Percentiles rank a stretch among this genome's conserved stretches.
Evolutionary conservation across 2,797 vertebrate species (phyloP).

Genomic region (Synaphobranchus kaupii): DNA sequence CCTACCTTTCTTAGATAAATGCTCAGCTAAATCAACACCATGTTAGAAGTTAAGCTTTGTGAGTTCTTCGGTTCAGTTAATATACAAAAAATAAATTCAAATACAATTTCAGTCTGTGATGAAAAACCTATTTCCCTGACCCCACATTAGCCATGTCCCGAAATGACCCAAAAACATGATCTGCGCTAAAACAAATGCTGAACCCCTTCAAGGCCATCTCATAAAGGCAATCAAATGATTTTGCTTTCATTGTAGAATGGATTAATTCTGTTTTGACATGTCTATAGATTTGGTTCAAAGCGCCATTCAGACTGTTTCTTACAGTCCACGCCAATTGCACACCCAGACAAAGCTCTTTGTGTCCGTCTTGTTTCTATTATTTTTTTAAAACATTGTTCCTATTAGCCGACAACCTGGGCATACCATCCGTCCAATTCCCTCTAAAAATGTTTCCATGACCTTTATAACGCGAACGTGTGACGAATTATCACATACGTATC

Average conservation of each 20-base stretch:
- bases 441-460: neutral
- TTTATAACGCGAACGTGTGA: neutral
- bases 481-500: neutral
- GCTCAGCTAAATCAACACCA: too few relatives aligned
- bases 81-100: too few relatives aligned
- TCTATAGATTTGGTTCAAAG: neutral
- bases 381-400: neutral
- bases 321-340: neutral
- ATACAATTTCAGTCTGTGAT: too few relatives aligned
- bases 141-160: too few relatives aligned
- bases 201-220: too few relatives aligned
- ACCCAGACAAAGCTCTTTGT: neutral
- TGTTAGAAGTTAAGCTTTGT: too few relatives aligned
- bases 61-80: too few relatives aligned
- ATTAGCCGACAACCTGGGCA: neutral
- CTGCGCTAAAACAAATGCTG: too few relatives aligned
- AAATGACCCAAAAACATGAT: too few relatives aligned
- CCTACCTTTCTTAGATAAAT: too few relatives aligned
- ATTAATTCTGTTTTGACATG: neutral
- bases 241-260: neutral
- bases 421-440: neutral
- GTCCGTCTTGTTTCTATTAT: neutral
- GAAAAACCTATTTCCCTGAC: too few relatives aligned
- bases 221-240: neutral
- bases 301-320: neutral